Base-by-base conservation (phyloP, 2,888 invertebrate genomes). In the Eupithecia dodoneata region DNA sequence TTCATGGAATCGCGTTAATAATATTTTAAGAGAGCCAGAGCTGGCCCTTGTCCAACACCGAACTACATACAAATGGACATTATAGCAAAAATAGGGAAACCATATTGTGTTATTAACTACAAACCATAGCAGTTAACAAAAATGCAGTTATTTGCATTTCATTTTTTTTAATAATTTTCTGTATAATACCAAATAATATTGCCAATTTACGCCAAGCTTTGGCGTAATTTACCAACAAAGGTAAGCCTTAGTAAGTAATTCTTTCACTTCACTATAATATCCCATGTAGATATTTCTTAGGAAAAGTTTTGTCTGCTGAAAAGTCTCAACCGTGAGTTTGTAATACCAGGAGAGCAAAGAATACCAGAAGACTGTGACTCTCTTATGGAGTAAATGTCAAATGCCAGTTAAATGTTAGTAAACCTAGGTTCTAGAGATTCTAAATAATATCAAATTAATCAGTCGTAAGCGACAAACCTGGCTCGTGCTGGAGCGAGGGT, bases 11-110 rank as follows among this genome's bases (percentile, higher is more conserved):
- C 45, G 47, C 65, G 76, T 63, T 81, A 75, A 77, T 74, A 80
- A 81, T 79, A 79, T 78, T 80, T 77, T 76, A 76, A 78, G 79
- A 77, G 82, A 72, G 47, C 78, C 72, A 63, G 52, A 75, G 66
- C 78, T 82, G 81, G 80, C 80, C 44, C 7, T 42, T 72, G 71
- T 76, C 82, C 81, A 82, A 76, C 42, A 74, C 45, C 69, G 63
- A 74, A 63, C 78, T 71, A 7, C 9, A 66, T 42, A 70, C 15
- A 70, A 76, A 74, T 74, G 74, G 72, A 63, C 74, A 73, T 71
- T 73, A 73, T 74, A 65, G 47, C 76, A 55, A 42, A 55, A 30
- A 69, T 69, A 18, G 30, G 18, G 42, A 70, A 15, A 49, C 45
- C 55, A 41, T 15, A 76, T 72, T 76, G 66, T 72, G 69, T 55